Evolutionary conservation across 2,888 invertebrate species (phyloP), one percentile per base, ranked within the genome.

Genomic region (Hydroisotoma schaefferi): DNA sequence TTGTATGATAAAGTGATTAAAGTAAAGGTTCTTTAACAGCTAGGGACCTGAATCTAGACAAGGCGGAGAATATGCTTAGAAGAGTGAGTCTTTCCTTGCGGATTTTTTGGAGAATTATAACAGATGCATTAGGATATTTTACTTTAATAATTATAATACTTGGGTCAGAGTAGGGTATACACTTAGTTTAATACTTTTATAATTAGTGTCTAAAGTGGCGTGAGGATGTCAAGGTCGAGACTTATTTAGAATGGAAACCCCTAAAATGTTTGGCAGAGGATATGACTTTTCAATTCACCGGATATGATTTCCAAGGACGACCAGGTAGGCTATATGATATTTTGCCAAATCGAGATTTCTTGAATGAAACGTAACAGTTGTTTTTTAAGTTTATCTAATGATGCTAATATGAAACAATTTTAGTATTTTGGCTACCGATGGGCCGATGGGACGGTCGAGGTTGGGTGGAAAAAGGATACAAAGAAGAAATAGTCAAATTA

Each of bases 151-250:
- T 10, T 33, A 15, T 10, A 15, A 10, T 33, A 33, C 33, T 33
- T 15, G 8, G 8, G 33, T 8, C 33, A 33, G 15, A 15, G 8
- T 33, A 10, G 33, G 33, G 15, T 33, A 33, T 33, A 33, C 8
- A 33, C 33, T 33, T 33, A 33, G 8, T 33, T 33, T 33, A 10
- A 33, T 33, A 33, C 33, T 33, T 47, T 10, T 15, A 47, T 20
- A 23, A 18, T 25, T 22, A 63, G 57, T 28, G 54, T 26, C 29
- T 64, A 4, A 60, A 60, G 57, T 64, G 63, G 63, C 56, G 57
- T 27, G 55, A 54, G 22, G 64, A 64, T 26, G 27, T 26, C 4
- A 58, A 64, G 37, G 55, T 64, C 6, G 59, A 55, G 4, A 26
- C 47, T 3, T 59, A 46, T 28, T 18, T 54, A 1, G 18, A 28